Evolutionary conservation across 2,888 invertebrate species (phyloP).

Genomic region (Phrixothrix hirtus): DNA sequence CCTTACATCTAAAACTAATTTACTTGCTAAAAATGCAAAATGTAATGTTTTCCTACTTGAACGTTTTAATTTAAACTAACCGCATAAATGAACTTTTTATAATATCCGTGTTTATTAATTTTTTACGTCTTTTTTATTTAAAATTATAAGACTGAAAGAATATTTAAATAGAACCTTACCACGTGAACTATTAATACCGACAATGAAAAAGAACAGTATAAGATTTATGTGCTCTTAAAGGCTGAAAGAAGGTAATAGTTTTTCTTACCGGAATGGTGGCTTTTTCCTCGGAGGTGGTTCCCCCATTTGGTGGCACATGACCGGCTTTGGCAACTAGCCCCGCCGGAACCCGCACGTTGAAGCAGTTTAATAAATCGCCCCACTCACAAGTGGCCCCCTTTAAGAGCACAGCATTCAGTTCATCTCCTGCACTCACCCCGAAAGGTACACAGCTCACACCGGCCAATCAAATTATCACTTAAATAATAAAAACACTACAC

Average conservation of each 20-base stretch:
- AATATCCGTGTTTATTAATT: neutral
- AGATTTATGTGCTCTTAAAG: too few species aligned
- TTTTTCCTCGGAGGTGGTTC: constrained; percentile 57
- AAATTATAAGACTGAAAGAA: neutral
- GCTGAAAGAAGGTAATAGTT: too few species aligned
- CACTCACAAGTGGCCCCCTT: constrained; percentile 53
- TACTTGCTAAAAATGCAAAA: too few species aligned
- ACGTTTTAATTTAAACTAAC: too few species aligned
- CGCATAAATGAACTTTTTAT: neutral
- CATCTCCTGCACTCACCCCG: constrained; percentile 45
- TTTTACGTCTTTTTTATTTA: neutral
- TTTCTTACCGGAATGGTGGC: constrained; percentile 56
- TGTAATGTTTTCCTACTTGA: too few species aligned
- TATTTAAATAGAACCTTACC: neutral
- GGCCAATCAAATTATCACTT: constrained; percentile 16
- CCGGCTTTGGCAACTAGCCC: constrained; percentile 56
- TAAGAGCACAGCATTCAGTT: constrained; percentile 47
- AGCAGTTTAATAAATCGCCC: constrained; percentile 52
- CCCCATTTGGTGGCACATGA: constrained; percentile 58
- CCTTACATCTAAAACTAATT: too few species aligned
- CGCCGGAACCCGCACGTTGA: constrained; percentile 58
- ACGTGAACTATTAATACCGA: too few species aligned
- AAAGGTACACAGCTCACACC: constrained; percentile 26
- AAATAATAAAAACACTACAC: constrained; percentile 16
- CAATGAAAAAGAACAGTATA: too few species aligned